phyloP scores from a whole-genome alignment of 2,888 invertebrate species.

The Teinopalpus imperialis region DNA sequence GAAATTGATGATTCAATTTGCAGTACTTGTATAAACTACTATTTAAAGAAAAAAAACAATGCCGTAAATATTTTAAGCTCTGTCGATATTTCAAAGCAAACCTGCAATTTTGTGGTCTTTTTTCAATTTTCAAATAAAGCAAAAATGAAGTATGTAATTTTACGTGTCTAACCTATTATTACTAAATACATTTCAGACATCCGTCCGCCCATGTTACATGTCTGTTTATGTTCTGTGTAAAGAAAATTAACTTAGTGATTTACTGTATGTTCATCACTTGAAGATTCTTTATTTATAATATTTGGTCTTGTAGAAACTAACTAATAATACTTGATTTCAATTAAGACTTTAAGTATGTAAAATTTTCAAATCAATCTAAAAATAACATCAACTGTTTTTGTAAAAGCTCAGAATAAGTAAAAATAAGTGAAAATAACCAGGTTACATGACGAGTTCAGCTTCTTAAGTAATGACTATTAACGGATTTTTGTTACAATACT shows the following conservation, averaged over 20 bases:
- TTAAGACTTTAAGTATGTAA: no score
- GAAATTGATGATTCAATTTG: no score
- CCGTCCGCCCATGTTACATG: constrained; percentile 28
- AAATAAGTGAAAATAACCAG: not conserved
- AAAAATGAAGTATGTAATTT: constrained; percentile 3
- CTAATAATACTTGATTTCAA: no score
- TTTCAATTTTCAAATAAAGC: not conserved
- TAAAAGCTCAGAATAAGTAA: not conserved
- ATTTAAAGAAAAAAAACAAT: no score
- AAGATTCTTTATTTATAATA: no score
- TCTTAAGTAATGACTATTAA: not conserved
- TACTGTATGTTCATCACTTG: not conserved
- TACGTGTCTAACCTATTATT: constrained; percentile 26
- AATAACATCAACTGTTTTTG: no score
- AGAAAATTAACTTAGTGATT: not conserved
- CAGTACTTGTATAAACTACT: no score
- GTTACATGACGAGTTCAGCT: not conserved
- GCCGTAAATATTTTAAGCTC: no score
- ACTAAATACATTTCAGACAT: constrained; percentile 26
- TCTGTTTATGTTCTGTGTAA: constrained; percentile 5
- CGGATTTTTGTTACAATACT: no score
- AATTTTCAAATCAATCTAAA: no score
- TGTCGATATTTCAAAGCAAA: constrained; percentile 3
- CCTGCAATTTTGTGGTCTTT: constrained; percentile 15
- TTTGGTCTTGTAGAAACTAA: no score